Evolutionary conservation across 2,113 vertebrate genomes (phyloP).

Genomic region (Miniopterus natalensis): DNA sequence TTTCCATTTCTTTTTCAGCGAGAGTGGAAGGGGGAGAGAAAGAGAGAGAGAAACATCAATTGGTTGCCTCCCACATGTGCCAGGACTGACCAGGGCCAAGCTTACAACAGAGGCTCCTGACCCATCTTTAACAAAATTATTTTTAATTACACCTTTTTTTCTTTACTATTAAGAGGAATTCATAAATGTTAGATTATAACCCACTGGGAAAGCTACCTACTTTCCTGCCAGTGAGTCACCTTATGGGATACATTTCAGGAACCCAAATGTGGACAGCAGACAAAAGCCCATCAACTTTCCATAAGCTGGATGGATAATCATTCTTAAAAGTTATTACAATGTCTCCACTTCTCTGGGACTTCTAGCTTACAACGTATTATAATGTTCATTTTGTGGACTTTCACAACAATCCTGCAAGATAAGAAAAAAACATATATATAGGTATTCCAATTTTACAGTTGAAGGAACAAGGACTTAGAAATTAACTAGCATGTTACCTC

Average conservation of each 20-base stretch:
- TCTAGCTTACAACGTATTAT: neutral
- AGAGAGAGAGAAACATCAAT: too few species aligned
- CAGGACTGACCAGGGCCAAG: too few species aligned
- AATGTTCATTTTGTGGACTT: neutral
- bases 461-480: neutral
- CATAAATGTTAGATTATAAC: neutral
- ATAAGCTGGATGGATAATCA: neutral
- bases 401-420: neutral
- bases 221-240: neutral
- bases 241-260: neutral
- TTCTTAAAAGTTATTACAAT: neutral
- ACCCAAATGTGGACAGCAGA: neutral
- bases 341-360: neutral
- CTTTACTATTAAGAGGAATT: neutral
- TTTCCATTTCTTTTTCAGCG: too few species aligned
- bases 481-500: neutral
- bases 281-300: neutral
- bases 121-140: conserved; percentile 8
- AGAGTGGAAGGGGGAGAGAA: too few species aligned
- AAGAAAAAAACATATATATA: neutral
- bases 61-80: too few species aligned
- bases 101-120: neutral
- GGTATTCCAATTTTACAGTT: neutral
- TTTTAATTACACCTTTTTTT: neutral
- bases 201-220: neutral